Evolutionary conservation across 1,140 invertebrate genomes (phyloP).

Genomic region (Dendroctonus ponderosae): DNA sequence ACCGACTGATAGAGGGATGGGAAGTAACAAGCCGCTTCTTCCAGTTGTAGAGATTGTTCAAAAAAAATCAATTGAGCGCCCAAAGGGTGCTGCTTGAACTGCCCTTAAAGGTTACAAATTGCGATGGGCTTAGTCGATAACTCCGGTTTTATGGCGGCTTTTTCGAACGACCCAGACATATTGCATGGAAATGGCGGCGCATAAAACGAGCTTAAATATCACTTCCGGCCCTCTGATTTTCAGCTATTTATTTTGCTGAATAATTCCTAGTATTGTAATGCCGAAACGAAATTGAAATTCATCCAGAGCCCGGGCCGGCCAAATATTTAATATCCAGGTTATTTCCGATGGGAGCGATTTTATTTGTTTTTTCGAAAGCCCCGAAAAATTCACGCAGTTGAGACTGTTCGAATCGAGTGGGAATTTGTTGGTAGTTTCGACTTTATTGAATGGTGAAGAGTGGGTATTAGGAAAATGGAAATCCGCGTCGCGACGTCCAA

Average conservation of each 20-base stretch:
- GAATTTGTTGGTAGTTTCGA: not conserved
- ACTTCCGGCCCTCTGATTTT: constrained; percentile 1
- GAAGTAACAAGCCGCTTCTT: too few relatives aligned
- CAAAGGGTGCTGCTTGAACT: too few relatives aligned
- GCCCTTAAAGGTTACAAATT: too few relatives aligned
- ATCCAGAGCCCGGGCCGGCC: not conserved
- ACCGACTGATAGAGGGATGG: too few relatives aligned
- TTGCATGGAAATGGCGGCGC: too few relatives aligned
- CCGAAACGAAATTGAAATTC: not conserved
- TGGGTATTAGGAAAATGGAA: not conserved
- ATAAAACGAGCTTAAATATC: not conserved
- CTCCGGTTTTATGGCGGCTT: too few relatives aligned
- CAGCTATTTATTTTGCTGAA: constrained; percentile 8
- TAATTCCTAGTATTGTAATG: constrained; percentile 4
- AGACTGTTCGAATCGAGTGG: not conserved
- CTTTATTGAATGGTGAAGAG: not conserved
- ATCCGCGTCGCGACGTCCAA: not conserved
- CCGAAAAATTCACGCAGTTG: not conserved
- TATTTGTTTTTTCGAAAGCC: not conserved
- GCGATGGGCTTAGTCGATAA: too few relatives aligned
- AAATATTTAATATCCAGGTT: not conserved
- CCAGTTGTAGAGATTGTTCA: too few relatives aligned
- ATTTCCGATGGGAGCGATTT: not conserved
- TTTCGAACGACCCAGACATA: too few relatives aligned
- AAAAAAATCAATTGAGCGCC: too few relatives aligned